phyloP scores from a whole-genome alignment of 2,888 invertebrate species.

The Stenotaenia linearis region DNA sequence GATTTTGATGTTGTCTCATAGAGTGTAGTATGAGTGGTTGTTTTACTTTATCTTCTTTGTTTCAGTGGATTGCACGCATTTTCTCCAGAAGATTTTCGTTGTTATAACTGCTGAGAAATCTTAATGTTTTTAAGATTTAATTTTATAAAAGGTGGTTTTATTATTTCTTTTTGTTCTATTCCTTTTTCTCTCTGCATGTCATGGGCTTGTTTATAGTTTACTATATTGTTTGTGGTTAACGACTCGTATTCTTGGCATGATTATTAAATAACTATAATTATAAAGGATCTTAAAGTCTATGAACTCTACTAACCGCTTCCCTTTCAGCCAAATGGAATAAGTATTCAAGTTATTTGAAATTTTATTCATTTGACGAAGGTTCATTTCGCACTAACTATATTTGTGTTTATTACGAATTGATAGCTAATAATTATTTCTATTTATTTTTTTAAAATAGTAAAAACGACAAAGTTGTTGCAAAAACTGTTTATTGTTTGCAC shows the following conservation, averaged over 20 bases:
- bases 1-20: not conserved
- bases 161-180: not conserved
- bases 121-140: not conserved
- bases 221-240: no score
- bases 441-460: not conserved
- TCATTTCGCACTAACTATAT: not conserved
- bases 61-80: constrained; percentile 5
- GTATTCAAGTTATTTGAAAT: no score
- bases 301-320: no score
- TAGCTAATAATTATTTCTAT: not conserved
- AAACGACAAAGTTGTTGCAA: not conserved
- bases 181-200: not conserved
- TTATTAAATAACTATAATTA: no score
- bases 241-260: no score
- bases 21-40: not conserved
- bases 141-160: not conserved
- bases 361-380: not conserved
- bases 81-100: constrained; percentile 26
- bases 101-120: constrained; percentile 4
- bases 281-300: no score
- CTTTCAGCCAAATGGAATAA: no score
- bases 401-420: not conserved
- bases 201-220: not conserved
- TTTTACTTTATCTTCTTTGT: constrained; percentile 3
- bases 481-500: not conserved